Evolutionary conservation across 1,140 invertebrate species (phyloP).

Genomic region (Nasonia longicornis): DNA sequence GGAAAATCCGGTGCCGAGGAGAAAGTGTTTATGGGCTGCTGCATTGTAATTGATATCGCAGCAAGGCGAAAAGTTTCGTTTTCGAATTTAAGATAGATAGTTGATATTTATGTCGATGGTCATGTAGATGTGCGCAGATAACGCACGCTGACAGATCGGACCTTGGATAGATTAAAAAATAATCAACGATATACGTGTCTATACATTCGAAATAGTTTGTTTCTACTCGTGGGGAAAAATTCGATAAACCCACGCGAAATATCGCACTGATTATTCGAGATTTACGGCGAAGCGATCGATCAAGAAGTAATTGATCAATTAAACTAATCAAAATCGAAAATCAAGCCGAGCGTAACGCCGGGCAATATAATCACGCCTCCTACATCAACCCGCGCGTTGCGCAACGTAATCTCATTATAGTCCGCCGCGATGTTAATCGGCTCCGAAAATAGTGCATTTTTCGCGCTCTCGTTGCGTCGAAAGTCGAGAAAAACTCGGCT

Average conservation of each 20-base stretch:
- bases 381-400: neutral
- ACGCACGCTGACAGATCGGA: no score
- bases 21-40: no score
- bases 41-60: no score
- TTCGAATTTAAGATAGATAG: no score
- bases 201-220: no score
- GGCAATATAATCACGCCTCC: neutral
- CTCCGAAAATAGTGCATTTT: neutral
- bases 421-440: neutral
- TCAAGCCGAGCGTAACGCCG: neutral
- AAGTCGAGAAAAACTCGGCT: neutral
- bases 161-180: no score
- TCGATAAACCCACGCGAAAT: neutral
- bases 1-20: no score
- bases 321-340: conserved; percentile 28
- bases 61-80: no score
- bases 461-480: neutral
- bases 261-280: conserved; percentile 11
- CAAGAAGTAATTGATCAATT: conserved; percentile 21
- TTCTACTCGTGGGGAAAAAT: neutral
- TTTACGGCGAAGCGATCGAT: neutral
- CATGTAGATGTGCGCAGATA: no score
- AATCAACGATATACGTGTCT: no score
- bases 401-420: neutral
- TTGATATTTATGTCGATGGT: no score